phyloP scores from a whole-genome alignment of 2,888 invertebrate genomes.

The Notocelia uddmanniana region DNA sequence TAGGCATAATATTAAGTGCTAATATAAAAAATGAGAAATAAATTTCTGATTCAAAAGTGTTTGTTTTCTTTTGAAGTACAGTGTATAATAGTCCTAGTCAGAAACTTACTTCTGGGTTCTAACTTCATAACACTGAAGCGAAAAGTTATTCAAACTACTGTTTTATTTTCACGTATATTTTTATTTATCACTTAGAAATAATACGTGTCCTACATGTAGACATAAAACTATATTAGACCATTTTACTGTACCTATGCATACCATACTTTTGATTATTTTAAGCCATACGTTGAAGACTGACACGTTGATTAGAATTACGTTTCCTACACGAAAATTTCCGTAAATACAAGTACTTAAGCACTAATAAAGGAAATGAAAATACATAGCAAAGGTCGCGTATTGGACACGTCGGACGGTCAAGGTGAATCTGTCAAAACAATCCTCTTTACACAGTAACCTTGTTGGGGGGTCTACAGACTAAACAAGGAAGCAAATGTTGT shows the following conservation, averaged over 20 bases:
- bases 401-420: conserved; percentile 66
- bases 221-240: too few relatives aligned
- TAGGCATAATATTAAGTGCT: neutral
- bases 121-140: neutral
- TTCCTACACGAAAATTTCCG: conserved; percentile 35
- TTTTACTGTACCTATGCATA: neutral
- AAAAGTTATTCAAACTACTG: neutral
- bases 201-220: too few relatives aligned
- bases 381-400: conserved; percentile 66
- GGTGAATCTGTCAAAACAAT: conserved; percentile 65
- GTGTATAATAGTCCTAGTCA: neutral
- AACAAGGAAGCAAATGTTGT: conserved; percentile 55
- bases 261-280: neutral
- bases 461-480: conserved; percentile 47
- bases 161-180: neutral
- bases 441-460: conserved; percentile 47
- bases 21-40: neutral
- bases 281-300: neutral
- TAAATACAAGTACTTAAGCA: conserved; percentile 12
- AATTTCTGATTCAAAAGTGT: neutral
- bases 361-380: conserved; percentile 51
- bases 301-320: conserved; percentile 19
- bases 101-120: neutral
- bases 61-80: neutral
- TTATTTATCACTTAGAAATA: too few relatives aligned